A percentile compares a stretch with the other conserved stretches of the same genome.
phyloP scores from a whole-genome alignment of 2,113 vertebrate species.

The Nibea albiflora region DNA sequence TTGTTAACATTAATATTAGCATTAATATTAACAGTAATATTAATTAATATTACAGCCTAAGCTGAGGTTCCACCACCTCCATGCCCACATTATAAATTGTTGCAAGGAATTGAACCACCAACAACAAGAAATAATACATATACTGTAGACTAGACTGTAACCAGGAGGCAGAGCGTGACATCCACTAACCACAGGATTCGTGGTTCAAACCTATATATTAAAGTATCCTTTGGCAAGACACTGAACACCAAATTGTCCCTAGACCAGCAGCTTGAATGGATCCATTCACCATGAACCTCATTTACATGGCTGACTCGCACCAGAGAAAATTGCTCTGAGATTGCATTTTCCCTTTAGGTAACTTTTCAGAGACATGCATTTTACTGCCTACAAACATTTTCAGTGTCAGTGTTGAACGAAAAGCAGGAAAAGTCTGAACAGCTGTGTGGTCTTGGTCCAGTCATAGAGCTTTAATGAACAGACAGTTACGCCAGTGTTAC shows the following conservation, averaged over 20 bases:
- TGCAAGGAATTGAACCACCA: not conserved
- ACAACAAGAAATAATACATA: not conserved
- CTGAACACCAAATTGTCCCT: not conserved
- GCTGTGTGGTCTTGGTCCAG: slow-evolving; percentile 56
- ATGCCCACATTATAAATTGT: not conserved
- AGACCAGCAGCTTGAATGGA: not conserved
- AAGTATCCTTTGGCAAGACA: not conserved
- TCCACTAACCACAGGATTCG: too few relatives aligned
- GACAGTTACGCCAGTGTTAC: slow-evolving; percentile 95
- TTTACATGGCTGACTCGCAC: not conserved
- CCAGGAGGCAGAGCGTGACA: not conserved
- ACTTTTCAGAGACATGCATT: not conserved
- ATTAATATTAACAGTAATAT: too few relatives aligned
- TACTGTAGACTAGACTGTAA: too few relatives aligned
- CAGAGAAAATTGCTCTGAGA: not conserved
- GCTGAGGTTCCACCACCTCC: not conserved
- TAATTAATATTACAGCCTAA: too few relatives aligned
- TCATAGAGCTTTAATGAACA: slow-evolving; percentile 91
- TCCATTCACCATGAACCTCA: not conserved
- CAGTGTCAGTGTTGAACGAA: not conserved
- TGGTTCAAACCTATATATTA: too few relatives aligned
- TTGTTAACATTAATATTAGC: too few relatives aligned
- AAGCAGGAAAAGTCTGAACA: slow-evolving; percentile 9
- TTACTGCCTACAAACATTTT: not conserved
- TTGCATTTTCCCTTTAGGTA: not conserved